These are phyloP conservation scores for Cirrhinus mrigala DNA, from an alignment of 2,797 vertebrate genomes.

Conservation along the genomic window DNA sequence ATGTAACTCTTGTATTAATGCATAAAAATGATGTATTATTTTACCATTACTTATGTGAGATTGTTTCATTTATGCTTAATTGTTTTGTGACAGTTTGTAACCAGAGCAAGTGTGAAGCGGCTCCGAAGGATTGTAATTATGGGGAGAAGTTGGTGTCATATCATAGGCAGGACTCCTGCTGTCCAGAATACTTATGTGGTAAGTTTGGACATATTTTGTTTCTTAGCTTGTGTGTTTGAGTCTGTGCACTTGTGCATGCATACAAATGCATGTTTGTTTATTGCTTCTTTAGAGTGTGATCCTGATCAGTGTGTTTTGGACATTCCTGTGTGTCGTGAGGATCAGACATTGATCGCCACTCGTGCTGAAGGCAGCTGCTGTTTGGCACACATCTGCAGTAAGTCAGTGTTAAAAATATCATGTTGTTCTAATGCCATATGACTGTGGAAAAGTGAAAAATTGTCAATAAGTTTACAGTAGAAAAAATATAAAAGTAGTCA, in stretches of 20 bases:
- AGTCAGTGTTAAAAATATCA: conserved; percentile 47
- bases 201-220: conserved; percentile 64
- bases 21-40: background rate
- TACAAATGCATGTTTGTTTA: conserved; percentile 23
- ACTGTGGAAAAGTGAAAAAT: background rate
- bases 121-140: conserved; percentile 82
- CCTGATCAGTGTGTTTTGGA: conserved; percentile 85
- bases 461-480: background rate
- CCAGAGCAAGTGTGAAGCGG: conserved; percentile 85
- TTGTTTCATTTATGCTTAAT: too few species aligned
- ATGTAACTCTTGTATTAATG: background rate
- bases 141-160: conserved; percentile 89
- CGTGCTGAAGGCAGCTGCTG: conserved; percentile 90
- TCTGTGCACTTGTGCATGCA: background rate
- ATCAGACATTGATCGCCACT: conserved; percentile 86
- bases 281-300: conserved; percentile 86
- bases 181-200: conserved; percentile 90
- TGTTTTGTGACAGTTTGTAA: conserved; percentile 86
- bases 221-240: background rate
- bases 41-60: too few species aligned
- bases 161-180: conserved; percentile 91
- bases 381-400: conserved; percentile 91
- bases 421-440: background rate
- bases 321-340: conserved; percentile 84
- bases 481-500: background rate